Base-by-base conservation (phyloP, 2,113 vertebrate genomes). In the Ornithorhynchus anatinus region DNA sequence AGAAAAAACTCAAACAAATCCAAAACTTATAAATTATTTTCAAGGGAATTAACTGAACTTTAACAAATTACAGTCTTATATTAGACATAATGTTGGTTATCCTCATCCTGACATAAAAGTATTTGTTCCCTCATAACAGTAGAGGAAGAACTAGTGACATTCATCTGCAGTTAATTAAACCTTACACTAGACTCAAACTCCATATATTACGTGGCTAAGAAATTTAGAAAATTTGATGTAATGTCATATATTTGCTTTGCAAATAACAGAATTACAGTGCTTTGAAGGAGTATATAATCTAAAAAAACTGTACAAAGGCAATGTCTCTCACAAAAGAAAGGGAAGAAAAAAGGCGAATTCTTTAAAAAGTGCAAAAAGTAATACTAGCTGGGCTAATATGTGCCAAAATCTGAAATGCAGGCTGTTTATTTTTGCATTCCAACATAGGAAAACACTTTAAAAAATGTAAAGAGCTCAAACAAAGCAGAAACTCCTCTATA, bases 171-270 rank as follows among this genome's bases (percentile, higher is more conserved):
- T 60, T 53, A 82, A 29, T 50, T 39, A 31, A 48, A 57, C 22
- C 62, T 0, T 78, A 56, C 27, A 65, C 48, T 65, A 86, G 59
- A 59, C 86, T 63, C 35, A 60, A 63, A 80, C 35, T 86, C 68
- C 72, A n/a, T 32, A 59, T 80, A 77, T 63, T 82, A 71, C 63
- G 73, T 72, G 76, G 68, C 72, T 85, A 78, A 39, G 29, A 31
- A 4, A 50, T 84, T 80, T 43, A 82, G 79, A 86, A 86, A 64
- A 84, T 2, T 1, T 77, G 79, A 70, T 75, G 60, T 88, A 83
- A 69, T 86, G 91, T 91, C 74, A 88, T 89, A 92, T 85, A 86
- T 84, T 39, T 91, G 88, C 85, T 89, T 87, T 88, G 19, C 71
- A 87, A 86, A 76, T 89, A 76, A 87, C 83, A 86, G 80, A 79